Percentiles rank a stretch among this genome's conserved stretches.
Evolutionary conservation across 2,888 invertebrate genomes (phyloP).

Genomic region (Anticlea derivata): DNA sequence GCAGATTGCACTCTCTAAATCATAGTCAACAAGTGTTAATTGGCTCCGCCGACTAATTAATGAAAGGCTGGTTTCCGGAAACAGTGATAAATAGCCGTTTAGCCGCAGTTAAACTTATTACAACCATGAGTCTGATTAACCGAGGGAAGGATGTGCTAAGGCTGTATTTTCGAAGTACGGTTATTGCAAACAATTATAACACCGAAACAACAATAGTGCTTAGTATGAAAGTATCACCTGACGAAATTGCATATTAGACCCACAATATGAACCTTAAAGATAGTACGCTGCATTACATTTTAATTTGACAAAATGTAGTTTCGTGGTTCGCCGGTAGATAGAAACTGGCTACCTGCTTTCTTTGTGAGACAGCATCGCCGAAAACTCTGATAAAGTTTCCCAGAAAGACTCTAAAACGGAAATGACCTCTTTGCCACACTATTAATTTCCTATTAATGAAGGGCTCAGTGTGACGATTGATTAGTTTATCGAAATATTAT

Average conservation of each 20-base stretch:
- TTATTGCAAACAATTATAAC: too few relatives aligned
- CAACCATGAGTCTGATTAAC: slow-evolving; percentile 11
- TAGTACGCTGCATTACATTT: too few relatives aligned
- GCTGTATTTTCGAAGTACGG: background rate
- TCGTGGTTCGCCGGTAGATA: background rate
- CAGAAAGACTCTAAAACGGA: slow-evolving; percentile 33
- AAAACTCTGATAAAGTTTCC: slow-evolving; percentile 23
- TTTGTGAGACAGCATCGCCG: background rate
- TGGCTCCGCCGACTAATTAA: slow-evolving; percentile 29
- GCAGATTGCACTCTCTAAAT: slow-evolving; percentile 30
- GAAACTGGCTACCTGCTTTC: background rate
- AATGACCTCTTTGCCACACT: slow-evolving; percentile 35
- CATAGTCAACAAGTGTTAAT: slow-evolving; percentile 37
- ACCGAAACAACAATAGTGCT: too few relatives aligned
- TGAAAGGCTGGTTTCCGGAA: slow-evolving; percentile 30
- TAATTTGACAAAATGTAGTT: background rate
- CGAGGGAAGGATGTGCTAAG: background rate
- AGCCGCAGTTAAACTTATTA: slow-evolving; percentile 27
- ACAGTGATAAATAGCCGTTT: slow-evolving; percentile 31
- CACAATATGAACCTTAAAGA: too few relatives aligned
- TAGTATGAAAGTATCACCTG: too few relatives aligned
- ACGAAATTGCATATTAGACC: too few relatives aligned
- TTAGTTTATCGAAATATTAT: slow-evolving; percentile 27
- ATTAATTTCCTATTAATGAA: slow-evolving; percentile 34
- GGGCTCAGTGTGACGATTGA: slow-evolving; percentile 28